A percentile compares a stretch with the other conserved stretches of the same genome.
Conservation (phyloP, 2,797 vertebrate genomes). For the Eremophila alpestris region DNA sequence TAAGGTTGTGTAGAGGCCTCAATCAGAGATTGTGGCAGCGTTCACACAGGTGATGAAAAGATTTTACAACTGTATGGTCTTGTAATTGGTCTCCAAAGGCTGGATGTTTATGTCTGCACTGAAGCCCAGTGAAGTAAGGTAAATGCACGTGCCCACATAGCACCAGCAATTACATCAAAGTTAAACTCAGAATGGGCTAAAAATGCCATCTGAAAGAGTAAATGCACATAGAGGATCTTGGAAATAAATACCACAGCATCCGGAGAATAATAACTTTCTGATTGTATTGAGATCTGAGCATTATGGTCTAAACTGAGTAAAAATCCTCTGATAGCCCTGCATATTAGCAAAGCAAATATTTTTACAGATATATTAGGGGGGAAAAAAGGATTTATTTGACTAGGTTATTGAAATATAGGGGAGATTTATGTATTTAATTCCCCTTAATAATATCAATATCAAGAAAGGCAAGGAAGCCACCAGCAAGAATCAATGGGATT, state of each 20-base stretch:
- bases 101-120: background rate
- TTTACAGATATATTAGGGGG: background rate
- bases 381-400: background rate
- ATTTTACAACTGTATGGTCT: background rate
- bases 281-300: background rate
- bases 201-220: background rate
- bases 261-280: background rate
- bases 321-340: background rate
- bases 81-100: background rate
- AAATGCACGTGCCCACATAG: background rate
- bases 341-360: background rate
- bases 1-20: background rate
- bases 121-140: background rate
- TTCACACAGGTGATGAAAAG: background rate
- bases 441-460: background rate
- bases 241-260: background rate
- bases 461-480: background rate
- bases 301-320: background rate
- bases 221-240: background rate
- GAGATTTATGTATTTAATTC: background rate
- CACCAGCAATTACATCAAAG: background rate
- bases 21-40: accelerated
- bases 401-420: background rate
- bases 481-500: background rate
- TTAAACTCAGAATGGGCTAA: background rate